These are phyloP conservation scores for Tigriopus californicus DNA, from an alignment of 2,888 invertebrate genomes.

Conservation along the genomic window DNA sequence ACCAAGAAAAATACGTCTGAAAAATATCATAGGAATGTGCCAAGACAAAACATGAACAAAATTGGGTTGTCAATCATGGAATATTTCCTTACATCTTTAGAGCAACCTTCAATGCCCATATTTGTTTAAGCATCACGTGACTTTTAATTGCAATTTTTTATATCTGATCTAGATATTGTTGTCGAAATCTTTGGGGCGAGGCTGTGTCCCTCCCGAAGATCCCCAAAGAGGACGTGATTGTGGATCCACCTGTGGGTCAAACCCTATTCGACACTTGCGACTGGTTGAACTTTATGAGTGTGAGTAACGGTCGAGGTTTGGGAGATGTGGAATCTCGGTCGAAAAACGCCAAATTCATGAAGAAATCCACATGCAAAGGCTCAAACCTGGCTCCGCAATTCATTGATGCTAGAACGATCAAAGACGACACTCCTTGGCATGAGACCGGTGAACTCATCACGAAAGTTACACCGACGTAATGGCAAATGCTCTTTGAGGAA, in stretches of 20 bases:
- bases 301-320: background rate
- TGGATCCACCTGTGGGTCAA: background rate
- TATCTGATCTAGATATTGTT: background rate
- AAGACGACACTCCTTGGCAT: constrained; percentile 4
- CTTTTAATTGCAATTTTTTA: no score
- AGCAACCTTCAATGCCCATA: no score
- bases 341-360: background rate
- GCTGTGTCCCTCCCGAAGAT: no score
- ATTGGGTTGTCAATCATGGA: no score
- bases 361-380: background rate
- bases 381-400: background rate
- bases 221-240: background rate
- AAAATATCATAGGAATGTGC: no score
- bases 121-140: no score
- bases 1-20: no score
- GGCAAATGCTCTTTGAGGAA: no score
- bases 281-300: background rate
- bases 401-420: background rate
- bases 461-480: constrained; percentile 7
- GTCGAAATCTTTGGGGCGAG: no score
- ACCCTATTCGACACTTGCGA: constrained; percentile 7
- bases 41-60: no score
- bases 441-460: constrained; percentile 4
- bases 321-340: constrained; percentile 1
- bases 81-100: no score